Conservation (phyloP, 2,113 vertebrate species). For the Onychostruthus taczanowskii region DNA sequence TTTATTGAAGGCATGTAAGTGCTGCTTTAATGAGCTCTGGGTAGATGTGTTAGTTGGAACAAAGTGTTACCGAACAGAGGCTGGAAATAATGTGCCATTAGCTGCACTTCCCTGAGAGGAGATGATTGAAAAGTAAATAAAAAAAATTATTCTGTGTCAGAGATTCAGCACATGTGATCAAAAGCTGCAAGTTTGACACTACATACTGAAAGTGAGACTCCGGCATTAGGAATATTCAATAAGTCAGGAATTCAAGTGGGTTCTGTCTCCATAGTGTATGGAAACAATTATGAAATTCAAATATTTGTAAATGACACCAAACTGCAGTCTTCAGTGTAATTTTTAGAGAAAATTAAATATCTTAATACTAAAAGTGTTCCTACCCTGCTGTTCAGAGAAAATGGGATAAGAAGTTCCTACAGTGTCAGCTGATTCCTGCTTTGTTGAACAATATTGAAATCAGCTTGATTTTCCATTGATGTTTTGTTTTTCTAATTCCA, state of each 20-base stretch:
- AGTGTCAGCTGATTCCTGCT: slow-evolving; percentile 48
- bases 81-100: slow-evolving; percentile 5
- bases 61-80: background rate
- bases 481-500: slow-evolving; percentile 60
- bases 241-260: background rate
- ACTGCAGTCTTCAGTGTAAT: background rate
- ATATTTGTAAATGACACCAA: slow-evolving; percentile 2
- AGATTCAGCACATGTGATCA: background rate
- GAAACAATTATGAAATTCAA: background rate
- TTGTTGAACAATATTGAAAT: slow-evolving; percentile 63
- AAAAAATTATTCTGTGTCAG: background rate
- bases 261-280: background rate
- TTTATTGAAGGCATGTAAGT: background rate
- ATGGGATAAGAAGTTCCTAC: slow-evolving; percentile 48
- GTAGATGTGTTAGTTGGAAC: slow-evolving; percentile 18
- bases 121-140: slow-evolving; percentile 2
- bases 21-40: slow-evolving; percentile 38
- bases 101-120: background rate
- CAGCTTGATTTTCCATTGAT: slow-evolving; percentile 63
- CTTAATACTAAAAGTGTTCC: background rate
- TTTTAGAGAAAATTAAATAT: slow-evolving; percentile 26
- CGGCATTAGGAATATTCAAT: background rate
- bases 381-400: slow-evolving; percentile 42
- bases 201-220: background rate
- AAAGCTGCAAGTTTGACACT: background rate